phyloP scores from a whole-genome alignment of 2,113 vertebrate genomes.

The Psophia crepitans region DNA sequence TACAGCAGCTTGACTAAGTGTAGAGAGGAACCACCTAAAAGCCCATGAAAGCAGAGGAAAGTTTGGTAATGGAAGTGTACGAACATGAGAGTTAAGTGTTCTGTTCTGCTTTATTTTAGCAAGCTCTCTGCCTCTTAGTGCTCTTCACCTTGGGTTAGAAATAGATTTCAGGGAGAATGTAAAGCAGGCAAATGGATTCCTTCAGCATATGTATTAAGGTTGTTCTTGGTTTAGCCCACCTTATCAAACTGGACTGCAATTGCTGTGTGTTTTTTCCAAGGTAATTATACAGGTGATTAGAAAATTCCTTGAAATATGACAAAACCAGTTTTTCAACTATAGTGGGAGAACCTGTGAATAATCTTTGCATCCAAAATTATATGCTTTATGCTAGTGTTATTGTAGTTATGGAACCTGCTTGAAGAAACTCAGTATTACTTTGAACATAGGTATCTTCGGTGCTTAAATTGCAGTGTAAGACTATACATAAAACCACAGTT shows the following conservation, averaged over 20 bases:
- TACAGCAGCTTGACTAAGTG: not conserved
- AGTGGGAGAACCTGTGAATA: not conserved
- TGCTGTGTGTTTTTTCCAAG: not conserved
- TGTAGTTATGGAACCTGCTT: not conserved
- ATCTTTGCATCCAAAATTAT: not conserved
- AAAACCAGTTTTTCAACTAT: not conserved
- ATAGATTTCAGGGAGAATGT: not conserved
- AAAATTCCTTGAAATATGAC: not conserved
- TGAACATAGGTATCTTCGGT: not conserved
- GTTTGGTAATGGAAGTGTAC: not conserved
- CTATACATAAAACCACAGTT: not conserved
- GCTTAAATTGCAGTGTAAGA: not conserved
- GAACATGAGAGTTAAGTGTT: not conserved
- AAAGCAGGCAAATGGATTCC: not conserved
- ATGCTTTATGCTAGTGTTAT: not conserved
- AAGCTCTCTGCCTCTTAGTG: not conserved
- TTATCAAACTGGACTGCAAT: not conserved
- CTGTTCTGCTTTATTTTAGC: not conserved
- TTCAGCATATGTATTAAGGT: not conserved
- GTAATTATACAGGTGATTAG: not conserved
- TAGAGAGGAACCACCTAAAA: not conserved
- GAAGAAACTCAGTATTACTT: not conserved
- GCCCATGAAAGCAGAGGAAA: not conserved
- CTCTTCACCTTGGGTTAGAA: not conserved
- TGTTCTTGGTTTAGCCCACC: not conserved